A percentile compares a stretch with the other conserved stretches of the same genome.
Evolutionary conservation across 2,113 vertebrate species (phyloP).

Genomic region (Otis tarda): DNA sequence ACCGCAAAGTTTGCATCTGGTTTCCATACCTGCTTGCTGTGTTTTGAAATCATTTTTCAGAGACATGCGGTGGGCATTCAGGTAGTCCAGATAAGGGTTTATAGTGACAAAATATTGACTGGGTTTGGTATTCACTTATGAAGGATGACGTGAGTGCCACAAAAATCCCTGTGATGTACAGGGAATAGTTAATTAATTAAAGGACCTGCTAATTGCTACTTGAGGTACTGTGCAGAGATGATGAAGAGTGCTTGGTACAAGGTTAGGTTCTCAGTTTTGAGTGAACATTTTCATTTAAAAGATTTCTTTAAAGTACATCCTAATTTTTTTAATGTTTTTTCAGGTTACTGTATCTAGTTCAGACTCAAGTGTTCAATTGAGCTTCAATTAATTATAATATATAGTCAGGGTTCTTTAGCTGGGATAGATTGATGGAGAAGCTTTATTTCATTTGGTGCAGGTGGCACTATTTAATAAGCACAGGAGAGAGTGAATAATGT

Average conservation of each 20-base stretch:
- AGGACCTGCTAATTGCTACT: slow-evolving; percentile 81
- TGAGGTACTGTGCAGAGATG: slow-evolving; percentile 73
- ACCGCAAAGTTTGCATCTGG: not conserved
- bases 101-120: slow-evolving; percentile 80
- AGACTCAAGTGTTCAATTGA: slow-evolving; percentile 75
- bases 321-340: slow-evolving; percentile 70
- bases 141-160: slow-evolving; percentile 71
- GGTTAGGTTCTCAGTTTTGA: slow-evolving; percentile 70
- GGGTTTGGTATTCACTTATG: slow-evolving; percentile 69
- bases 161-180: slow-evolving; percentile 75
- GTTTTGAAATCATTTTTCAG: not conserved
- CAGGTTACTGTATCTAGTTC: slow-evolving; percentile 64
- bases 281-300: slow-evolving; percentile 70
- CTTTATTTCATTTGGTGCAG: slow-evolving; percentile 82
- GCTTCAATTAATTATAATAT: slow-evolving; percentile 80
- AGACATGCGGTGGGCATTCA: slow-evolving; percentile 9
- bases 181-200: slow-evolving; percentile 81
- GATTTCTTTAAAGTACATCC: slow-evolving; percentile 72
- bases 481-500: slow-evolving; percentile 80
- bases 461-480: slow-evolving; percentile 84
- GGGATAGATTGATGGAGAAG: slow-evolving; percentile 74
- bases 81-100: slow-evolving; percentile 61
- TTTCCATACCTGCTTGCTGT: slow-evolving; percentile 37
- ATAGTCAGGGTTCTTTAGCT: slow-evolving; percentile 74
- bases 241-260: slow-evolving; percentile 71